Evolutionary conservation across 2,888 invertebrate genomes (phyloP).

Genomic region (Drosophila buzzatii): DNA sequence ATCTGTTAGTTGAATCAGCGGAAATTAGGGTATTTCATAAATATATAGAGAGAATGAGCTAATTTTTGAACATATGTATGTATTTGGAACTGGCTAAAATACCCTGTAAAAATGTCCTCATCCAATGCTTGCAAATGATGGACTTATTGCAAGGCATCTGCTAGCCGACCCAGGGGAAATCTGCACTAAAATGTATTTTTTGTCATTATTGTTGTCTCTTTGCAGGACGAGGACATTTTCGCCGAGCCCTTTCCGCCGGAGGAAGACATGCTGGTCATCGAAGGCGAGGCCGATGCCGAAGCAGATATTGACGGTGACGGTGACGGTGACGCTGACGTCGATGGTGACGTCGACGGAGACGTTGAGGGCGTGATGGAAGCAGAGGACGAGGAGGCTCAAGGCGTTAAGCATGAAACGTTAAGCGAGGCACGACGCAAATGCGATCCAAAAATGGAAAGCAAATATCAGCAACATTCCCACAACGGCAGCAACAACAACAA

Average conservation of each 20-base stretch:
- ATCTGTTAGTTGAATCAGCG: neutral
- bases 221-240: conserved; percentile 63
- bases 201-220: conserved; percentile 3
- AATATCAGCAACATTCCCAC: conserved; percentile 36
- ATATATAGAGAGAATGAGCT: too few relatives aligned
- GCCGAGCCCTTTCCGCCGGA: conserved; percentile 38
- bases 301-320: neutral
- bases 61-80: neutral
- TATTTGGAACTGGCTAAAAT: neutral
- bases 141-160: neutral
- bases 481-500: neutral
- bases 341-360: conserved; percentile 5
- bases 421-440: conserved; percentile 9
- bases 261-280: conserved; percentile 47
- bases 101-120: neutral
- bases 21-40: neutral
- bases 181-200: neutral
- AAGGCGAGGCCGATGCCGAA: conserved; percentile 27
- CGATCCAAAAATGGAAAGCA: conserved; percentile 31
- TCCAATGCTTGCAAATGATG: neutral
- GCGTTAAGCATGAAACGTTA: conserved; percentile 16
- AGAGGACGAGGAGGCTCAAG: conserved; percentile 21
- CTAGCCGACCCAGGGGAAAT: neutral
- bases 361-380: neutral
- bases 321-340: conserved; percentile 3